Evolutionary conservation across 1,140 invertebrate species (phyloP).

Genomic region (Melitaea cinxia): DNA sequence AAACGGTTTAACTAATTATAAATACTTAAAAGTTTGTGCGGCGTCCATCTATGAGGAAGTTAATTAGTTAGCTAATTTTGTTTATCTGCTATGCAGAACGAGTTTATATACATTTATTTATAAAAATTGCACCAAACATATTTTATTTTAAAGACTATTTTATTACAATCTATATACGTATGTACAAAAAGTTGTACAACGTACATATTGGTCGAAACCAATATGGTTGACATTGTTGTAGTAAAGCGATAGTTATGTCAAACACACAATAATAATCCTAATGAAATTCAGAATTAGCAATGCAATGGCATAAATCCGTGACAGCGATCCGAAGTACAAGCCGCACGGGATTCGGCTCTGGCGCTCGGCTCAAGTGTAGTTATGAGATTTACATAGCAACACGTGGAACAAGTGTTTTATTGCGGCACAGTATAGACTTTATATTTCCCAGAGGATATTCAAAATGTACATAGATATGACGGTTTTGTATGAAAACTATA

Average conservation of each 20-base stretch:
- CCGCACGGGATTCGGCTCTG: conserved; percentile 39
- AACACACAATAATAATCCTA: neutral
- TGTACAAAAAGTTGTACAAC: neutral
- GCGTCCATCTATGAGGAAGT: conserved; percentile 9
- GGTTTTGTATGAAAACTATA: neutral
- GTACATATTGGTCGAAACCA: neutral
- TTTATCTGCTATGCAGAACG: neutral
- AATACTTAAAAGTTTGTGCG: conserved; percentile 18
- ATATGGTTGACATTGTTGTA: neutral
- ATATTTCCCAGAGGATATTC: conserved; percentile 59
- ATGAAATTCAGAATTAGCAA: conserved; percentile 17
- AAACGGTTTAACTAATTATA: conserved; percentile 20
- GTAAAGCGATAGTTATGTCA: neutral
- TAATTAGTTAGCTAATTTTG: conserved; percentile 8
- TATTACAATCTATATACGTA: too few relatives aligned
- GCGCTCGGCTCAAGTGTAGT: conserved; percentile 48
- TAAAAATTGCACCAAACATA: too few relatives aligned
- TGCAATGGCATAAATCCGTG: conserved; percentile 29
- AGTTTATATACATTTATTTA: neutral
- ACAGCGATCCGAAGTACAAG: conserved; percentile 42
- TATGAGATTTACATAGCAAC: conserved; percentile 67
- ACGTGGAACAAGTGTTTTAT: conserved; percentile 69
- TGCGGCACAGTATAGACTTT: conserved; percentile 52
- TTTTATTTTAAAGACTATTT: too few relatives aligned
- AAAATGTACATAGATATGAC: conserved; percentile 46